Evolutionary conservation across 2,888 invertebrate species (phyloP), one percentile per base, ranked within the genome.

Genomic region (Erebia aethiops): DNA sequence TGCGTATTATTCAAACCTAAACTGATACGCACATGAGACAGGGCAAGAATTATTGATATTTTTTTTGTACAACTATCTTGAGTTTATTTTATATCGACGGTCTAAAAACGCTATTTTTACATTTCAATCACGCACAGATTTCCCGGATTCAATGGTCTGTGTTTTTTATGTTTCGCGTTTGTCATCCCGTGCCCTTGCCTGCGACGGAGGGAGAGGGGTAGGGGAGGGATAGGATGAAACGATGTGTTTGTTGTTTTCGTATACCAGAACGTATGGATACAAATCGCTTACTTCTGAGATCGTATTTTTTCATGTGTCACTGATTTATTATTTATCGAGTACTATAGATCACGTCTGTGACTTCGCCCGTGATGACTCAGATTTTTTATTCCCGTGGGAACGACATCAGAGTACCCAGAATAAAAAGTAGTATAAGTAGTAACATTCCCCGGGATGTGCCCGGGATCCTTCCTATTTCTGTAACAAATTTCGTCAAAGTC

Each of bases 81-180:
- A 10, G 41, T 35, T 41, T 16, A 43, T 60, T 46, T 35, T 85
- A 87, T 89, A 90, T 90, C 90, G 89, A 88, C 88, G 86, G 82
- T 35, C 70, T 71, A 74, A 74, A 35, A 86, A 79, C 80, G 83
- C 74, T 79, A 82, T 84, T 78, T 89, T 88, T 87, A 88, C 87
- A 87, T 89, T 90, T 90, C 89, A 90, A 89, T 88, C 88, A 79
- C 75, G 75, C 71, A 76, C 74, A 69, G 71, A 74, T 74, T 74
- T 71, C 71, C 69, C 71, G 60, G 64, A 69, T 71, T 74, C 68
- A 70, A 70, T 71, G 73, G 65, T 46, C 74, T 72, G 74, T 74
- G 71, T 71, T 74, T 70, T 73, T 74, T 74, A 72, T 73, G 66
- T 74, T 49, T 72, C 71, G 60, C 72, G 66, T 74, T 72, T 74